A percentile compares a stretch with the other conserved stretches of the same genome.
Conservation (phyloP, 2,888 invertebrate species). For the Parasteatoda lunata region DNA sequence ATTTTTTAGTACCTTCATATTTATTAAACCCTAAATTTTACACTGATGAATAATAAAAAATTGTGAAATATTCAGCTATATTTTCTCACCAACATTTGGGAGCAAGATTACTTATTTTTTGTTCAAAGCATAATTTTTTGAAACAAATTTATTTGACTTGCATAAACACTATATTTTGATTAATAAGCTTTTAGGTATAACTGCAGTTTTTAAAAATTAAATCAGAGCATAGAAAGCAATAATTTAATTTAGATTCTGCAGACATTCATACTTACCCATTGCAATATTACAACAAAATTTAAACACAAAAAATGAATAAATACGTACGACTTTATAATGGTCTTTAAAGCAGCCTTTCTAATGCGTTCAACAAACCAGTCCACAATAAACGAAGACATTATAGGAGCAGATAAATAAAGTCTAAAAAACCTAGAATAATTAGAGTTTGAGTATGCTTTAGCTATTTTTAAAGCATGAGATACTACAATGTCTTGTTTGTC, state of each 20-base stretch:
- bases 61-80: no score
- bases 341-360: slow-evolving; percentile 91
- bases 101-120: no score
- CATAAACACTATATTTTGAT: neutral
- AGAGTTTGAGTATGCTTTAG: slow-evolving; percentile 93
- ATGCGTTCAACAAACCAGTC: slow-evolving; percentile 99
- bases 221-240: neutral
- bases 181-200: neutral
- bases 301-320: slow-evolving; percentile 53
- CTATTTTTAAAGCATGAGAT: slow-evolving; percentile 88
- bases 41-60: no score
- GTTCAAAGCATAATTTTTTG: neutral
- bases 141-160: neutral
- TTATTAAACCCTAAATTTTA: no score
- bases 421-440: slow-evolving; percentile 95
- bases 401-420: slow-evolving; percentile 89
- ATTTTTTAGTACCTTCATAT: no score
- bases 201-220: neutral
- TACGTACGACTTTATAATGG: slow-evolving; percentile 98
- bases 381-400: slow-evolving; percentile 96
- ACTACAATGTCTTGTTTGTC: slow-evolving; percentile 89
- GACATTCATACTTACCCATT: slow-evolving; percentile 36
- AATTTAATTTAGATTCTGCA: neutral
- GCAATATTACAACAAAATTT: neutral
- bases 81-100: no score